Evolutionary conservation across 1,140 invertebrate species (phyloP), one percentile per base, ranked within the genome.

Genomic region (Listronotus oregonensis): DNA sequence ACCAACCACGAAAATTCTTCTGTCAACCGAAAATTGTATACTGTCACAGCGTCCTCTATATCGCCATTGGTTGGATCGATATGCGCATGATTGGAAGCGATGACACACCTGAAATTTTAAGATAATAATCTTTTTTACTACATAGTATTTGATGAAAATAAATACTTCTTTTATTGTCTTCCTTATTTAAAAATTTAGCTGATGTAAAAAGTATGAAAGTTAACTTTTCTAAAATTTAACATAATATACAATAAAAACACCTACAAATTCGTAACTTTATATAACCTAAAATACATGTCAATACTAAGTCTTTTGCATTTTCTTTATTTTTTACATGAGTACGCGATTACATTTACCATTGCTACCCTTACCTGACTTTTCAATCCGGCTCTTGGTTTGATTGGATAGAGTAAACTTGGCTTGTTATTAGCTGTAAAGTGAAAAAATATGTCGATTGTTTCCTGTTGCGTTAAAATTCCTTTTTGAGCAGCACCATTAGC

Each of bases 1-100:
- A 46, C 94, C 94, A 54, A 96, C 91, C 51, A 96, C 90, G 77
- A 96, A 96, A 75, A 96, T 95, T 68, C 94, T 84, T 65, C 90
- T 90, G 78, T 96, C 94, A 6, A 96, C 94, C 70, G 90, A 93
- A 78, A 96, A 96, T 74, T 96, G 94, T 74, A 96, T 96, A 34
- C 91, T 93, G 74, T 96, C 94, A 75, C 93, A 95, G 46, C 94
- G 84, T 11, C 94, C 94, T 73, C 94, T 84, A 76, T 96, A 96
- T 37, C 94, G 85, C 94, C 94, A 96, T 74, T 98, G 96, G 78
- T 97, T 98, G 74, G 92, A 95, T 69, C 96, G 86, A 78, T 97
- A 97, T 4, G 95, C 96, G 75, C 93, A 96, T 0, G 95, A 97
- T 78, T 96, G 93, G 78, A 98, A 98, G 77, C 96, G 85, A 78